A percentile compares a stretch with the other conserved stretches of the same genome.
Conservation (phyloP, 2,113 vertebrate species). For the Chlorodrepanis virens region DNA sequence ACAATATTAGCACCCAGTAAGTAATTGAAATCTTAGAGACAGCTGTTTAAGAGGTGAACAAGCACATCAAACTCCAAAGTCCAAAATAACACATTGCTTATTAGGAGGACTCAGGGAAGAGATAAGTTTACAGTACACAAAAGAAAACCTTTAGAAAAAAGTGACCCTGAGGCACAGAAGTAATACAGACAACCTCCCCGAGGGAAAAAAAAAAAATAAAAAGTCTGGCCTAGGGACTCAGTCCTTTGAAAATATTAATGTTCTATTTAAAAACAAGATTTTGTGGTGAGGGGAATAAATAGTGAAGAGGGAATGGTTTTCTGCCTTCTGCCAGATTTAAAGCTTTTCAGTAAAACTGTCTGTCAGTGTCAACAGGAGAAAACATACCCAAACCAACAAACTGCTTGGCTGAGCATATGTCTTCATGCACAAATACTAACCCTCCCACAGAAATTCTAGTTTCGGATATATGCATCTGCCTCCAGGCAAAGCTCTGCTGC, state of each 20-base stretch:
- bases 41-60: background rate
- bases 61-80: background rate
- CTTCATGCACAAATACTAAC: conserved; percentile 41
- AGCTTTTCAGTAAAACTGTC: conserved; percentile 8
- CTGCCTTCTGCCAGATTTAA: conserved; percentile 16
- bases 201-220: background rate
- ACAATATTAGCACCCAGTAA: background rate
- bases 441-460: conserved; percentile 47
- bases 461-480: conserved; percentile 24
- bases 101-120: background rate
- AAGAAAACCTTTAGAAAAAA: background rate
- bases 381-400: conserved; percentile 18
- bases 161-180: background rate
- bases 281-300: background rate
- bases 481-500: conserved; percentile 37
- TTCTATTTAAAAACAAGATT: background rate
- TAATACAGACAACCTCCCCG: background rate
- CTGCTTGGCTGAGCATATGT: conserved; percentile 35
- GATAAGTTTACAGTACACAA: background rate
- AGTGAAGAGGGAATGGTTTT: background rate
- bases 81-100: background rate
- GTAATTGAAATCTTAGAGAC: background rate
- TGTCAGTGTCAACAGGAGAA: conserved; percentile 44
- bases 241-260: background rate
- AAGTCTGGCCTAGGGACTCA: background rate